Percentiles rank a stretch among this genome's conserved stretches.
Conservation (phyloP, 1,140 invertebrate species). For the Drosophila sulfurigaster region DNA sequence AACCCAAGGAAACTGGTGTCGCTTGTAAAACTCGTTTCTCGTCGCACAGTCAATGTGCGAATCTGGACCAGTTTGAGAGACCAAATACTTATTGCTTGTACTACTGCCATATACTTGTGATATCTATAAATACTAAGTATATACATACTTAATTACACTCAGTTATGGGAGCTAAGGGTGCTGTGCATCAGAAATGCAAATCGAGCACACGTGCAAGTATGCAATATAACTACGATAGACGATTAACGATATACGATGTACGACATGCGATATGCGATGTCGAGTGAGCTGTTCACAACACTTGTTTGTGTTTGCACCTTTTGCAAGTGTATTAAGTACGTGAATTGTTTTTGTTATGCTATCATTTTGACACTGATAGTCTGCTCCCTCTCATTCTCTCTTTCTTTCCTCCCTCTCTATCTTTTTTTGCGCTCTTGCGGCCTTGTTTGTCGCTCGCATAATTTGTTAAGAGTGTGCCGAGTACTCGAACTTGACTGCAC, state of each 20-base stretch:
- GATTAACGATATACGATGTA: constrained; percentile 3
- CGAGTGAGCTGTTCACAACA: constrained; percentile 6
- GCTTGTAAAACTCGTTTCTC: constrained; percentile 66
- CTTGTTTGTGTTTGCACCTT: not conserved
- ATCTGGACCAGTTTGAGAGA: constrained; percentile 48
- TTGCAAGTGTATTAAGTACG: constrained; percentile 17
- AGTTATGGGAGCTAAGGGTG: not conserved
- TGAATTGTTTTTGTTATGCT: constrained; percentile 14
- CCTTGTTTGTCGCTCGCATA: constrained; percentile 9
- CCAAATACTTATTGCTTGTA: not conserved
- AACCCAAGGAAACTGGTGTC: constrained; percentile 50
- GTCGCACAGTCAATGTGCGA: constrained; percentile 17
- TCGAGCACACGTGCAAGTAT: constrained; percentile 48
- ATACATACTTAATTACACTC: not conserved
- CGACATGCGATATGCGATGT: not conserved
- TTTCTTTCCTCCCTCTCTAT: not conserved
- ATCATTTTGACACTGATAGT: constrained; percentile 11
- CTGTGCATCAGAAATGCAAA: constrained; percentile 3
- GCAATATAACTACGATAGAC: constrained; percentile 17
- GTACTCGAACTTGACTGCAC: constrained; percentile 14
- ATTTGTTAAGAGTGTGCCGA: constrained; percentile 8
- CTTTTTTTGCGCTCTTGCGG: not conserved
- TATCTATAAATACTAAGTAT: not conserved
- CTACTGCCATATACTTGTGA: too few species aligned
- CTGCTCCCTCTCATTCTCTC: not conserved